Base-by-base conservation (phyloP, 1,140 invertebrate species). In the Diabrotica virgifera region DNA sequence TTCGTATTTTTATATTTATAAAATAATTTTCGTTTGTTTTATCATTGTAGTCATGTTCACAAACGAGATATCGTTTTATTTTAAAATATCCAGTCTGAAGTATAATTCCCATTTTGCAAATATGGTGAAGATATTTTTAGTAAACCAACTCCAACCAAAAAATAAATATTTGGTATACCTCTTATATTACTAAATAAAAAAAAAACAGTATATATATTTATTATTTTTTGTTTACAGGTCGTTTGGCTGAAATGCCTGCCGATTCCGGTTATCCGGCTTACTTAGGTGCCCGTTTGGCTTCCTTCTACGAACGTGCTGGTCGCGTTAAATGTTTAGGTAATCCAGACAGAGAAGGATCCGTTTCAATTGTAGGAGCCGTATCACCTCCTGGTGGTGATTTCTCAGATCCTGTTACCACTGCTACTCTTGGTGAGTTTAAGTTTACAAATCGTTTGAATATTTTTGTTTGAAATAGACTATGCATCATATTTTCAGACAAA, bases 331-430 rank as follows among this genome's bases (percentile, higher is more conserved):
- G 97, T 82, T 82, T 99, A 54, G 98, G 98, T 78, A 99, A 98
- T 81, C 98, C 98, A 10, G 95, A 97, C 78, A 85, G 98, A 74
- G 97, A 99, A 83, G 90, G 97, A 70, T 98, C 95, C 66, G 97
- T 99, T 51, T 98, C 95, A 76, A 99, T 99, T 83, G 98, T 99
- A 52, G 98, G 98, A 75, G 98, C 98, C 76, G 97, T 99, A 67
- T 99, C 97, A 11, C 97, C 97, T 54, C 97, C 97, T 80, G 97
- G 97, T 86, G 97, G 98, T 87, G 98, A 99, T 82, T 99, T 99
- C 86, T 99, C 98, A 38, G 98, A 99, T 88, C 98, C 98, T 65
- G 98, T 99, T 35, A 99, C 98, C 5, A 96, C 97, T 6, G 97
- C 97, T 63, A 99, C 98, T 24, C 87, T 99, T 57, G 73, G 73